These are phyloP conservation scores for Ariopsis seemanni DNA, from an alignment of 2,113 vertebrate genomes.

Conservation along the genomic window DNA sequence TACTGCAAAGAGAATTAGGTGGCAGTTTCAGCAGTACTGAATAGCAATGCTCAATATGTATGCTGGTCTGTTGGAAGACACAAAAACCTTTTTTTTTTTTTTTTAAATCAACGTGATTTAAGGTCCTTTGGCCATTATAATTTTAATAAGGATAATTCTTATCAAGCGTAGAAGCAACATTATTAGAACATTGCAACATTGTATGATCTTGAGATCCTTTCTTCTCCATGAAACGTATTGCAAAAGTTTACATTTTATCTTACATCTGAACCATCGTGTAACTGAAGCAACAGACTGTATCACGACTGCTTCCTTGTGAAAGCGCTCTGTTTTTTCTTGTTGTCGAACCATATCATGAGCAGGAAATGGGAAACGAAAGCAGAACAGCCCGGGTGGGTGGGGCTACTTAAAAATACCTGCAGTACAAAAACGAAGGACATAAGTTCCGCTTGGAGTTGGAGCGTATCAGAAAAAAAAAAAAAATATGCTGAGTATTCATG, in stretches of 20 bases:
- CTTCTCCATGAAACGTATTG: background rate
- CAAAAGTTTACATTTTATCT: background rate
- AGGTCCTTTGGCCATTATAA: background rate
- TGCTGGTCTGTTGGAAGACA: background rate
- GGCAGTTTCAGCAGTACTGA: background rate
- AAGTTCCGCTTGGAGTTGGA: background rate
- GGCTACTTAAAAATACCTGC: slow-evolving; percentile 12
- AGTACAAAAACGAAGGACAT: background rate
- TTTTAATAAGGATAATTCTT: background rate
- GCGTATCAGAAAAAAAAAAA: background rate
- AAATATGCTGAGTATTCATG: background rate
- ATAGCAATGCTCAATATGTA: background rate
- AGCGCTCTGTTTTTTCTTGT: background rate
- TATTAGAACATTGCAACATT: background rate
- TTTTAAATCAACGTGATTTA: background rate
- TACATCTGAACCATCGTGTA: no score
- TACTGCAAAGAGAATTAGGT: background rate
- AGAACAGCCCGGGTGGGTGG: background rate
- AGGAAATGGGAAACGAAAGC: slow-evolving; percentile 14
- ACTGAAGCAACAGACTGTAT: background rate
- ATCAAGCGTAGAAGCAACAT: background rate
- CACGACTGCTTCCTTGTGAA: background rate
- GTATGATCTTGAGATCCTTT: background rate
- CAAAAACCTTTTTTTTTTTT: background rate
- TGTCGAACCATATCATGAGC: background rate